A percentile compares a stretch with the other conserved stretches of the same genome.
Evolutionary conservation across 2,888 invertebrate genomes (phyloP).

Genomic region (Cephus pygmeus): DNA sequence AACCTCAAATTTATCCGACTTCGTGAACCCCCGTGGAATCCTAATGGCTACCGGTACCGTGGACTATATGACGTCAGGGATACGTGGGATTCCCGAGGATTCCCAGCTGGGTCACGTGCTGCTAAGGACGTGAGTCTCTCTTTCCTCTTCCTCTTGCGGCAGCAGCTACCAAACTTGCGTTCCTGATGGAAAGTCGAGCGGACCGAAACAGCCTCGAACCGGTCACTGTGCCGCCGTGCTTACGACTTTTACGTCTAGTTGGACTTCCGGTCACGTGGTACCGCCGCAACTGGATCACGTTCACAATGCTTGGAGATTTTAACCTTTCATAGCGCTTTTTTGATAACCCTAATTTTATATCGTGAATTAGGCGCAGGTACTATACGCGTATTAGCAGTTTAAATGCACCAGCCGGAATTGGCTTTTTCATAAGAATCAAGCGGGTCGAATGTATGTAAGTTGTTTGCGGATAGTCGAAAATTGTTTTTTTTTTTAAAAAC

Average conservation of each 20-base stretch:
- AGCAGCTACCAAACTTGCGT: slow-evolving; percentile 41
- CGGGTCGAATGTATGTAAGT: no score
- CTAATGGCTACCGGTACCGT: background rate
- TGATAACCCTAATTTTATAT: no score
- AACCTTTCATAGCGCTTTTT: no score
- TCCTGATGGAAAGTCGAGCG: slow-evolving; percentile 16
- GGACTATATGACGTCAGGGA: slow-evolving; percentile 55
- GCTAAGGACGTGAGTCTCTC: slow-evolving; percentile 27
- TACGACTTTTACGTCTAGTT: background rate
- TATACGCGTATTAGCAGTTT: no score
- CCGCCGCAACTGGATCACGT: slow-evolving; percentile 24
- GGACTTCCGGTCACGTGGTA: slow-evolving; percentile 15
- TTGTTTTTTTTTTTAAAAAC: no score
- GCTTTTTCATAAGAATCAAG: no score
- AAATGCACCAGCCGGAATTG: no score
- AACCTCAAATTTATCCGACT: no score
- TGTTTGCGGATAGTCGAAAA: no score
- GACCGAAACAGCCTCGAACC: slow-evolving; percentile 19
- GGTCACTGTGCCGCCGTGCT: background rate
- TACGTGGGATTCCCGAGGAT: slow-evolving; percentile 53
- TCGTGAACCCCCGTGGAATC: no score
- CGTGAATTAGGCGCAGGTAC: no score
- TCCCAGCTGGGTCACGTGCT: slow-evolving; percentile 62
- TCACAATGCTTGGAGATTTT: no score
- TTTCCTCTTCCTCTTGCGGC: slow-evolving; percentile 37